phyloP scores from a whole-genome alignment of 1,140 invertebrate species.

The Drosophila parvula region DNA sequence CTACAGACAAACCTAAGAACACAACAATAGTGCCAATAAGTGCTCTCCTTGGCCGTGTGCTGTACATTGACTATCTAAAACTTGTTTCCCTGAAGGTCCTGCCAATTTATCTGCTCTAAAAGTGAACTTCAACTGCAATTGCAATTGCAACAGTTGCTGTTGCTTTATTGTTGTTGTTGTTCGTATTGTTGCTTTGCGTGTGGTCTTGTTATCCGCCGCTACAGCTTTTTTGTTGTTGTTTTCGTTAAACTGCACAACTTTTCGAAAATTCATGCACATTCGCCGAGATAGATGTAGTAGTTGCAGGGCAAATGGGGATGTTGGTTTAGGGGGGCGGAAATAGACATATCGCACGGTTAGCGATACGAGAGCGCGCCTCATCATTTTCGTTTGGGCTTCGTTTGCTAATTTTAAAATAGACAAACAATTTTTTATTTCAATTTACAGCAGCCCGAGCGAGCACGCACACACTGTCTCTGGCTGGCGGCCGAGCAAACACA shows the following conservation, averaged over 20 bases:
- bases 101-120: slow-evolving; percentile 23
- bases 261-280: slow-evolving; percentile 21
- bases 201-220: slow-evolving; percentile 6
- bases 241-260: slow-evolving; percentile 65
- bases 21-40: neutral
- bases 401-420: slow-evolving; percentile 81
- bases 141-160: slow-evolving; percentile 14
- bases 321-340: slow-evolving; percentile 1
- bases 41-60: neutral
- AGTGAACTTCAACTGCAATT: slow-evolving; percentile 25
- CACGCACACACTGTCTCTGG: slow-evolving; percentile 8
- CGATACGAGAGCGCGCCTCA: slow-evolving; percentile 49
- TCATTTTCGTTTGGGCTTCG: slow-evolving; percentile 73
- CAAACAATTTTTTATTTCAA: slow-evolving; percentile 79
- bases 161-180: slow-evolving; percentile 5
- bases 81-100: slow-evolving; percentile 15
- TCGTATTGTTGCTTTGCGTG: slow-evolving; percentile 25
- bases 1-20: neutral
- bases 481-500: slow-evolving; percentile 33
- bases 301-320: neutral
- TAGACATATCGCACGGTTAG: slow-evolving; percentile 33
- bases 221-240: slow-evolving; percentile 39
- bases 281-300: neutral
- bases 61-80: neutral
- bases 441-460: slow-evolving; percentile 62